Base-by-base conservation (phyloP, 2,797 vertebrate species). In the Pipistrellus nathusii region DNA sequence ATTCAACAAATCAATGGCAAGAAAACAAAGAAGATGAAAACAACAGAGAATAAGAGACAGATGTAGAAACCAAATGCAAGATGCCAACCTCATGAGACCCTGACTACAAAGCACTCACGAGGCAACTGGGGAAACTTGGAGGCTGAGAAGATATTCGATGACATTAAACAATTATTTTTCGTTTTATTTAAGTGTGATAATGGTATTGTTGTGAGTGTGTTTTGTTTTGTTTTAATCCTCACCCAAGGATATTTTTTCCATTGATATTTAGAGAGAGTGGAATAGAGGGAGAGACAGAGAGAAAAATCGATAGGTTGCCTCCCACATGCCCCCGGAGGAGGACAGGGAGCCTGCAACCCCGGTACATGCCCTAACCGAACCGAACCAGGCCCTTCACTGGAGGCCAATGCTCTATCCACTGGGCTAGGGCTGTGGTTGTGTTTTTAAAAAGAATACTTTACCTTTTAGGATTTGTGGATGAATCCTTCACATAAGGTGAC, bases 141-240 rank as follows among this genome's bases (percentile, higher is more conserved):
- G 30, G 53, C 41, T 21, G 18, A 80, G 66, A 89, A 85, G 57
- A 51, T 51, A 73, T 48, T 41, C 27, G 12, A 80, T 81, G 41
- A 17, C n/a, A 87, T 18, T 85, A 53, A 89, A 89, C 46, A 91
- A 81, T 51, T 21, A 51, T 35, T 20, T 9, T 21, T 66, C 51
- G 32, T 23, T 91, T 91, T 87, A 75, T 66, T 48, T 95, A 73
- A 17, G 27, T 73, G 25, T 48, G 46, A 71, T 80, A 73, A 75
- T 73, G n/a, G 27, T 51, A 11, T 27, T 48, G 15, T 15, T 73
- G 18, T n/a, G n/a, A 35, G 53, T 55, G 53, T 55, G 51, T 53
- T 7, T 51, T 46, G 25, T 48, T 46, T n/a, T n/a, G 57, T 59
- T 59, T 59, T 59, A 13, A 62, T 62, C 12, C 27, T 30, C 12